Evolutionary conservation across 1,140 invertebrate species (phyloP).

Genomic region (Drosophila melanogaster): Release_6_plus_ISO1_MT NT_033777.3:15460501-15461000

Average conservation of each 20-base stretch:
- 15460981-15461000: constrained; percentile 9
- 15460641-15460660: not conserved
- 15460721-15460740: too few species aligned
- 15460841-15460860: constrained; percentile 16
- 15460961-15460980: constrained; percentile 34
- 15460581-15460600: constrained; percentile 1
- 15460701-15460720: too few species aligned
- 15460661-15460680: not conserved
- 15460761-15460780: too few species aligned
- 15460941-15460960: constrained; percentile 55
- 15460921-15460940: constrained; percentile 55
- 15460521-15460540: constrained; percentile 26
- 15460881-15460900: constrained; percentile 17
- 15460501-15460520: constrained; percentile 19
- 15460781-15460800: too few species aligned
- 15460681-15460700: too few species aligned
- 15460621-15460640: not conserved
- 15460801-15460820: constrained; percentile 54
- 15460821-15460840: constrained; percentile 27
- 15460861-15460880: not conserved
- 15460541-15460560: constrained; percentile 1
- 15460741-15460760: too few species aligned
- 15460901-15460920: constrained; percentile 26
- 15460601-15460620: constrained; percentile 10
- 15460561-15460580: not conserved